Base-by-base conservation (phyloP, 2,797 vertebrate species). In the Takifugu rubripes region DNA sequence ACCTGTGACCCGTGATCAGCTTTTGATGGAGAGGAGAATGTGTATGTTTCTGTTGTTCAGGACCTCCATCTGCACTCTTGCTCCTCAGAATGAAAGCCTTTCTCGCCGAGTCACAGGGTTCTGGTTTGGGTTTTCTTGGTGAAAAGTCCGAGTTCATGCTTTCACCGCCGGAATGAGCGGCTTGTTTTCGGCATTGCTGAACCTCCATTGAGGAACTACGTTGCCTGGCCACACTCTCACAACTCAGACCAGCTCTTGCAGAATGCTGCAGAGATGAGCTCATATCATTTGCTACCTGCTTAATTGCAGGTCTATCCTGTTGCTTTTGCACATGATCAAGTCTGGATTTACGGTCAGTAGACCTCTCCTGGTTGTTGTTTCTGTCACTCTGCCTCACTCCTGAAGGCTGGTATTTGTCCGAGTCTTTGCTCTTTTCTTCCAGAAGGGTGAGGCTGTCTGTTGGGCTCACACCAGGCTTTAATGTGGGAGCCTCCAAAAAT, bases 11-110 rank as follows among this genome's bases (percentile, higher is more conserved):
- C 48, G 90, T 93, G 49, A 90, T 75, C n/a, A 88, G 82, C 64
- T 93, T 93, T 71, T 91, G 91, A 24, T 47, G 90, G 8, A 88
- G 79, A 68, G 80, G 71, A 60, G 84, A 91, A 65, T 92, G 92
- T 9, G 74, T 75, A 7, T 85, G 80, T 47, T 88, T 89, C 0
- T 64, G 53, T 76, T 85, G 88, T 44, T 87, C 89, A 53, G 82
- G 82, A 51, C 15, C 68, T 69, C 86, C 74, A 49, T 90, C 90
- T 11, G 77, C 74, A 64, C 82, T 85, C 46, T 76, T 84, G 54
- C 70, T 17, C 0, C 90, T 59, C 55, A 85, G 63, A 79, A 84
- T 83, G 48, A 78, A 77, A 50, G 83, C 89, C 72, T 90, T 91
- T 56, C 75, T 82, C 9, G 78, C 88, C 6, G 70, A 67, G 24